Conservation (phyloP, 2,113 vertebrate species). For the Siniperca knerii region DNA sequence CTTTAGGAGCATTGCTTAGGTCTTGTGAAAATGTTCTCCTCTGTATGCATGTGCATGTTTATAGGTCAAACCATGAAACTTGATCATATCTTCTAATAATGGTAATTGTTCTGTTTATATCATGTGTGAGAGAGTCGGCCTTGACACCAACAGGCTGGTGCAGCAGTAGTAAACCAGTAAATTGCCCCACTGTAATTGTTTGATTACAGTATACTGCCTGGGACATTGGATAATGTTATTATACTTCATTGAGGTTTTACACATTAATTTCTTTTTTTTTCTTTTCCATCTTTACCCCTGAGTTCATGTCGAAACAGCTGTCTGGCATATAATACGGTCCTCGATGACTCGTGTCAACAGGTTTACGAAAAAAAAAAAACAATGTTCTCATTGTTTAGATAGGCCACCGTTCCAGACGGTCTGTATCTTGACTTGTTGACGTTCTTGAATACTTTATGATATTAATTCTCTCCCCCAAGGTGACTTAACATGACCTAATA, state of each 20-base stretch:
- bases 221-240: slow-evolving; percentile 69
- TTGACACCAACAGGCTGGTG: slow-evolving; percentile 56
- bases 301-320: slow-evolving; percentile 79
- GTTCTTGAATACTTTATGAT: slow-evolving; percentile 75
- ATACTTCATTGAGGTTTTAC: slow-evolving; percentile 63
- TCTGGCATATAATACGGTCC: slow-evolving; percentile 75
- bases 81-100: slow-evolving; percentile 65
- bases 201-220: slow-evolving; percentile 66
- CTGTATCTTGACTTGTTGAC: slow-evolving; percentile 82
- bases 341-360: slow-evolving; percentile 83
- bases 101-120: slow-evolving; percentile 70
- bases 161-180: slow-evolving; percentile 67
- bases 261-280: slow-evolving; percentile 30
- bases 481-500: slow-evolving; percentile 77
- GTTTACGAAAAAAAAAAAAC: slow-evolving; percentile 85
- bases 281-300: slow-evolving; percentile 42
- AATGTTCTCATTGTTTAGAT: slow-evolving; percentile 88
- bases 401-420: slow-evolving; percentile 87
- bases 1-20: slow-evolving; percentile 14
- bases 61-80: slow-evolving; percentile 64
- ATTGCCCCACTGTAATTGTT: slow-evolving; percentile 72
- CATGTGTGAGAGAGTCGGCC: slow-evolving; percentile 31
- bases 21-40: slow-evolving; percentile 45
- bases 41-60: slow-evolving; percentile 31
- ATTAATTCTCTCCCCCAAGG: slow-evolving; percentile 76